Base-by-base conservation (phyloP, 2,113 vertebrate genomes). In the Cichladusa arquata region DNA sequence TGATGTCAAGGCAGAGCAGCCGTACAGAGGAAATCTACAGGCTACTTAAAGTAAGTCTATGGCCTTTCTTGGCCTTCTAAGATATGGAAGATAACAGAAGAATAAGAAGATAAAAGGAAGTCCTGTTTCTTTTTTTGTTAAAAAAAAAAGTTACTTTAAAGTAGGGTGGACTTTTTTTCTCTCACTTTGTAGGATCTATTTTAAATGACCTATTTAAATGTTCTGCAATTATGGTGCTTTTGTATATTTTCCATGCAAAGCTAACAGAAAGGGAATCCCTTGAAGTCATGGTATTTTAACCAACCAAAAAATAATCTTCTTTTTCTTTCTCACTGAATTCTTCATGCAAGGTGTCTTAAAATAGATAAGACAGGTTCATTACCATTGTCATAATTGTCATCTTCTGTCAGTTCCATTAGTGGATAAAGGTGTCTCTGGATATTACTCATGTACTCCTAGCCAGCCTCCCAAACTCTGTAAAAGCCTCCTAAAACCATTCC, bases 181-280 rank as follows among this genome's bases (percentile, higher is more conserved):
- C 22, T 65, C 48, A 40, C 45, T 96, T 77, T 86, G 31, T 90
- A 66, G 64, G 26, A 93, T 94, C 84, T 94, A 87, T 91, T 96
- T 94, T 73, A 92, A 96, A 93, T 88, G 65, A 84, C 61, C 51
- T 40, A 91, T 95, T 97, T 94, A 88, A 91, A 88, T 91, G 69
- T 64, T 90, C 94, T 88, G 81, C 93, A 96, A 84, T 96, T 94
- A 95, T 31, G 72, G 72, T 62, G 66, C 71, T 94, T 92, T 81
- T 96, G 51, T 96, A 15, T 88, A 61, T 92, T 79, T 90, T 84
- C 88, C 79, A 65, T 48, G 60, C 22, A 53, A 60, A 96, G 73
- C 0, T 53, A 81, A 84, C 54, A 96, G 90, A 93, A 93, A 72
- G 72, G 91, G 93, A 94, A 95, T 88, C 71, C 87, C 92, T 94